phyloP scores from a whole-genome alignment of 2,113 vertebrate species.

The Atherinomorus stipes region DNA sequence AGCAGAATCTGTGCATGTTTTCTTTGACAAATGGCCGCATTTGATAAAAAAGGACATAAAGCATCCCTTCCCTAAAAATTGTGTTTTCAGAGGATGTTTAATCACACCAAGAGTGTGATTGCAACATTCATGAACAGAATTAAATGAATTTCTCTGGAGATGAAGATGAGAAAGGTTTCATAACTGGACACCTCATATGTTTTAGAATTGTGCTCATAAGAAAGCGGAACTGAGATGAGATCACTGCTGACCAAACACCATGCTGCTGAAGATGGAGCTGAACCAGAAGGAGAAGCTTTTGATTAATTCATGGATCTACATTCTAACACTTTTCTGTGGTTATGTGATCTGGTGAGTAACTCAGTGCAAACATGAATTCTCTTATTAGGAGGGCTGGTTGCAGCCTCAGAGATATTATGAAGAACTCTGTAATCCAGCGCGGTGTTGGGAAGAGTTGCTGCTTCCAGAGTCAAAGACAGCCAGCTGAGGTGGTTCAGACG shows the following conservation, averaged over 20 bases:
- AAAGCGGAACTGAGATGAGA: background rate
- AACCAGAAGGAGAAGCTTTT: background rate
- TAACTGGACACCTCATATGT: background rate
- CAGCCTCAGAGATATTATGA: background rate
- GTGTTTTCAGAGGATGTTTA: too few relatives aligned
- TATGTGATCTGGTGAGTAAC: background rate
- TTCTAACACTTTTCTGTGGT: background rate
- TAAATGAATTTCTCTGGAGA: too few relatives aligned
- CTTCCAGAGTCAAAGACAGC: background rate
- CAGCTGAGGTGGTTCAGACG: background rate
- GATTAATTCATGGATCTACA: background rate
- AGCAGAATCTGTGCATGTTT: background rate
- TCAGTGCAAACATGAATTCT: background rate
- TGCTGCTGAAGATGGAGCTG: background rate
- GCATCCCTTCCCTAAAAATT: too few relatives aligned
- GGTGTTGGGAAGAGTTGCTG: background rate
- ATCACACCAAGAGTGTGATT: too few relatives aligned
- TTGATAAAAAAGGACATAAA: too few relatives aligned
- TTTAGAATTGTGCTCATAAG: background rate
- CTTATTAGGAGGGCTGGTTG: background rate
- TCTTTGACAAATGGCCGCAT: too few relatives aligned
- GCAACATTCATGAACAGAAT: too few relatives aligned
- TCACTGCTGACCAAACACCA: too few relatives aligned
- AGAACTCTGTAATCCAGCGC: background rate
- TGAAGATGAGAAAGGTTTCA: too few relatives aligned